Base-by-base conservation (phyloP, 2,888 invertebrate species). In the Lasioglossum villosulum region DNA sequence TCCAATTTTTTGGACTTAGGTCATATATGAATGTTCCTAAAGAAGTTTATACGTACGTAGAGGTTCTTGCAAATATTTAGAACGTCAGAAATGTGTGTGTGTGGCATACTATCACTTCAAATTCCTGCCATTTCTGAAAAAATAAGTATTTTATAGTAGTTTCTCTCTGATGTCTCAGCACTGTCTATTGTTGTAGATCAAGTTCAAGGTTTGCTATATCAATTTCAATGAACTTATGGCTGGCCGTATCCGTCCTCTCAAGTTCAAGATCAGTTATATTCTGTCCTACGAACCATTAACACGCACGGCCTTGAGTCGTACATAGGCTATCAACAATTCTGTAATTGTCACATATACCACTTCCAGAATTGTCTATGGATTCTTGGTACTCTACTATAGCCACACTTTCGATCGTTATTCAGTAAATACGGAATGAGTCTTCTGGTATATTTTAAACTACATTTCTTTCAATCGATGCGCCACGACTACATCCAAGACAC, bases 181-280 rank as follows among this genome's bases (percentile, higher is more conserved):
- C 30, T 19, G 34, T 34, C 66, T 19, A 34, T 34, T 34, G 19
- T 66, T 66, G 10, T 66, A 66, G 34, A 66, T 66, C 34, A 66
- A 66, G 66, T 66, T 66, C 66, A 66, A 16, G 66, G 34, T 34
- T 66, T 0, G 14, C 27, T 14, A 6, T 66, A 66, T 66, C 66
- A 66, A 16, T 34, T 66, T 19, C 34, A 66, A 34, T 19, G 66
- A 34, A 19, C 66, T 66, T 30, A 30, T 34, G 30, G 3, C 30
- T 19, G 30, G 34, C 34, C 6, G 30, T 63, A 19, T 63, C 34
- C 16, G 19, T 66, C 8, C 30, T 8, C 4, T 3, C 34, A 66
- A 66, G 66, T 66, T 66, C 66, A 66, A 66, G 66, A 34, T 30
- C 66, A 66, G 30, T 66, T 66, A 19, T 34, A 66, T 34, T 66